These are phyloP conservation scores for Andrena cerasifolii DNA, from an alignment of 1,140 invertebrate genomes.

Conservation along the genomic window DNA sequence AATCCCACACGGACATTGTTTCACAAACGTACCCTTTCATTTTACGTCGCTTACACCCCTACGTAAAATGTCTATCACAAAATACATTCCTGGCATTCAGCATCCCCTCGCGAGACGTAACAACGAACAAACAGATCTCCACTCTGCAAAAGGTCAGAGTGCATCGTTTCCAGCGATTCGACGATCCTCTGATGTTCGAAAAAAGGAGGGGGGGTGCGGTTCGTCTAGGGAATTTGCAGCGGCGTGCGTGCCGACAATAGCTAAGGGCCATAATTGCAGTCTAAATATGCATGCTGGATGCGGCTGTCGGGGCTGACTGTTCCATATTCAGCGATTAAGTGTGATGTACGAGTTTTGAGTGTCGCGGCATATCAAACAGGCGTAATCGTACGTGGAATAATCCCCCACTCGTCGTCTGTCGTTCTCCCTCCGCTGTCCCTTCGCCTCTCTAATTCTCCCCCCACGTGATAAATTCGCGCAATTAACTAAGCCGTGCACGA, in stretches of 20 bases:
- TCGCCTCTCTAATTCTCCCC: constrained; percentile 16
- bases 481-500: constrained; percentile 67
- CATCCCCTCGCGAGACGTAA: too few species aligned
- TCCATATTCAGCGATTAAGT: constrained; percentile 81
- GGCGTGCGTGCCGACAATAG: constrained; percentile 73
- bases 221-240: constrained; percentile 58
- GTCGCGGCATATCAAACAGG: constrained; percentile 78
- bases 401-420: constrained; percentile 36
- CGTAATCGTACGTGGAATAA: constrained; percentile 71
- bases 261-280: constrained; percentile 74
- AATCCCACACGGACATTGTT: too few species aligned
- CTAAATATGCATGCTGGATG: constrained; percentile 75
- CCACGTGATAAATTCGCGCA: constrained; percentile 72
- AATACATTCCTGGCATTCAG: too few species aligned
- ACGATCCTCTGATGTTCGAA: neutral
- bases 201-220: neutral
- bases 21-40: too few species aligned
- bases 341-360: constrained; percentile 80
- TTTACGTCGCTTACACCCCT: too few species aligned
- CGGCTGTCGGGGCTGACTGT: constrained; percentile 67
- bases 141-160: neutral
- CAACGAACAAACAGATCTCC: neutral
- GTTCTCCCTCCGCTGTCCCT: neutral
- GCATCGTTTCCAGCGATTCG: neutral
- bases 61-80: too few species aligned